Percentiles rank a stretch among this genome's conserved stretches.
phyloP scores from a whole-genome alignment of 2,888 invertebrate genomes.

The Tholera decimalis region DNA sequence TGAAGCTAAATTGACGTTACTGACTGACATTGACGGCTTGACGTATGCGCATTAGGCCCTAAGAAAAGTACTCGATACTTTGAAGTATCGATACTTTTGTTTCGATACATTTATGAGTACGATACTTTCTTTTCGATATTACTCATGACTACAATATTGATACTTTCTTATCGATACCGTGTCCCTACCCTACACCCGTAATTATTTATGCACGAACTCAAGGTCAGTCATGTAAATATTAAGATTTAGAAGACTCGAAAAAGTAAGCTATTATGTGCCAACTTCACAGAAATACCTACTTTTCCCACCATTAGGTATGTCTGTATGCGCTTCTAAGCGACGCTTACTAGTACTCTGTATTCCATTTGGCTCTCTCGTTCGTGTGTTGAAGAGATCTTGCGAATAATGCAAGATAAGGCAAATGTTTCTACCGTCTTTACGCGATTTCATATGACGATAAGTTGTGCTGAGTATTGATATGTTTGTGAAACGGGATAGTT shows the following conservation, averaged over 20 bases:
- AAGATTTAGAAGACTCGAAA: background rate
- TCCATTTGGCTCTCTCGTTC: conserved; percentile 42
- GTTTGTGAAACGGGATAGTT: background rate
- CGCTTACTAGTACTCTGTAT: conserved; percentile 24
- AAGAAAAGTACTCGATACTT: too few relatives aligned
- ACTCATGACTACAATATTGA: too few relatives aligned
- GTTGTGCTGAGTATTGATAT: background rate
- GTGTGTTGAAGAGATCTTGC: conserved; percentile 14
- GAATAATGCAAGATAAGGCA: conserved; percentile 39
- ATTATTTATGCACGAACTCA: too few relatives aligned
- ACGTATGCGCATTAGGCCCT: too few relatives aligned
- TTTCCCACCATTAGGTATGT: background rate
- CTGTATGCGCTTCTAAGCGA: conserved; percentile 23
- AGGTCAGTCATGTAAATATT: too few relatives aligned
- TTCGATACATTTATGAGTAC: too few relatives aligned
- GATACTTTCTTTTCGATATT: too few relatives aligned
- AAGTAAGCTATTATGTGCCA: background rate
- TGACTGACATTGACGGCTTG: too few relatives aligned
- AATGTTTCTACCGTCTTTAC: conserved; percentile 10
- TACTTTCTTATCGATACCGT: too few relatives aligned
- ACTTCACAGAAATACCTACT: conserved; percentile 3
- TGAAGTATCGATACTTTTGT: too few relatives aligned
- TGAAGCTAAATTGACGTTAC: too few relatives aligned
- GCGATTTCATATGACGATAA: conserved; percentile 9
- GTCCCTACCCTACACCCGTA: too few relatives aligned